Percentiles rank a stretch among this genome's conserved stretches.
Conservation (phyloP, 1,140 invertebrate genomes). For the Lordiphosa collinella region DNA sequence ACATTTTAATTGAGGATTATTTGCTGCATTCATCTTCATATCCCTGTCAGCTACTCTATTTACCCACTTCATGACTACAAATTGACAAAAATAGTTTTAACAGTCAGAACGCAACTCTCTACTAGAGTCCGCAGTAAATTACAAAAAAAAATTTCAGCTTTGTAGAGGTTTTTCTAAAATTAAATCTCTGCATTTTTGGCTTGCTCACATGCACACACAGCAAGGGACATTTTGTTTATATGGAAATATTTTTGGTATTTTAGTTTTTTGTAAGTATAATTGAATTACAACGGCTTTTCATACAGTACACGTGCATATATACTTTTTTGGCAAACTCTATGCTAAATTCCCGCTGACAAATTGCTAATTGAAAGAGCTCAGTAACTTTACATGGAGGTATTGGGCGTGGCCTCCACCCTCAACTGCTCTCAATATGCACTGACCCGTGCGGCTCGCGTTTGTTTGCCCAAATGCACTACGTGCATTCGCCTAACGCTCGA, state of each 20-base stretch:
- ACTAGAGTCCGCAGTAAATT: no score
- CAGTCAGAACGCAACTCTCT: no score
- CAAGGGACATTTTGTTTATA: no score
- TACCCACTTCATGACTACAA: not conserved
- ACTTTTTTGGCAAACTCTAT: conserved; percentile 1
- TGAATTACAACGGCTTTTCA: conserved; percentile 58
- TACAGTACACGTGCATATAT: conserved; percentile 6
- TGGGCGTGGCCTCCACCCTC: conserved; percentile 13
- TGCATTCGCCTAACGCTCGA: conserved; percentile 46
- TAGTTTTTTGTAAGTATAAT: conserved; percentile 43
- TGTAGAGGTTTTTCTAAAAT: no score
- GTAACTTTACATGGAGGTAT: conserved; percentile 16
- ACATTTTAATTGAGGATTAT: no score
- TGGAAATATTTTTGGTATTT: conserved; percentile 3
- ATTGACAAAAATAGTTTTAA: not conserved
- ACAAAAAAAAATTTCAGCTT: no score
- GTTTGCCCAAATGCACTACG: conserved; percentile 56
- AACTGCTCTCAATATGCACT: conserved; percentile 60
- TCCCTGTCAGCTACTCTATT: not conserved
- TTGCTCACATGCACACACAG: no score
- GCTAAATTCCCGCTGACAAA: conserved; percentile 51
- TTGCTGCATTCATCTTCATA: no score
- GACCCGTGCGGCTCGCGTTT: conserved; percentile 67
- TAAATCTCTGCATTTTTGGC: no score
- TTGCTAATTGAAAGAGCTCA: conserved; percentile 68